These are phyloP conservation scores for Prosapia bicincta DNA, from an alignment of 2,888 invertebrate species.

Conservation along the genomic window DNA sequence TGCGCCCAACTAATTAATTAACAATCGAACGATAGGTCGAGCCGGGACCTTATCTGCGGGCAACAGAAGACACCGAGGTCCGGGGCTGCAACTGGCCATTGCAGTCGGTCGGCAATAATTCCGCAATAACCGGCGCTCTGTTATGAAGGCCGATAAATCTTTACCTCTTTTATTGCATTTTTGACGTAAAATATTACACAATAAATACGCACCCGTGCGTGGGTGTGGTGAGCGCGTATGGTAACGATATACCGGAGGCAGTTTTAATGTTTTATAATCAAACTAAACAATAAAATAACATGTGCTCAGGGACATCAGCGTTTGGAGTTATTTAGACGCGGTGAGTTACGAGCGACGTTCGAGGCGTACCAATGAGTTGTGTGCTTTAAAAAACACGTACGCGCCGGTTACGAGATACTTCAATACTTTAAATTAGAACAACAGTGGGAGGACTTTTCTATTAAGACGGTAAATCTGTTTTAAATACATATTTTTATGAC, in stretches of 20 bases:
- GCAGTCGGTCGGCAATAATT: neutral
- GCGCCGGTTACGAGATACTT: neutral
- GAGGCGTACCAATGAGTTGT: neutral
- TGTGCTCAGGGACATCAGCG: neutral
- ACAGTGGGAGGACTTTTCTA: neutral
- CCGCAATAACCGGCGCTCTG: neutral
- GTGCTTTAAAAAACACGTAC: neutral
- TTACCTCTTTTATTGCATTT: constrained; percentile 16
- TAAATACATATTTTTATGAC: neutral
- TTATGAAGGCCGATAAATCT: constrained; percentile 19
- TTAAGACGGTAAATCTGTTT: neutral
- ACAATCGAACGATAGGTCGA: neutral
- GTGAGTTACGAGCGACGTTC: neutral
- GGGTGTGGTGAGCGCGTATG: neutral
- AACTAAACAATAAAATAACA: neutral
- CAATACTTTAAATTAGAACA: neutral
- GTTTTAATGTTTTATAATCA: neutral
- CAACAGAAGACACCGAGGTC: neutral
- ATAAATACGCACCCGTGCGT: constrained; percentile 12
- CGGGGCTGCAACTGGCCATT: neutral
- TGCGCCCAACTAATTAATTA: neutral
- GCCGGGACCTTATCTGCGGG: neutral
- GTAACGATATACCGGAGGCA: neutral
- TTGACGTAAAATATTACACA: constrained; percentile 15
- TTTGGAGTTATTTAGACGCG: neutral